Evolutionary conservation across 2,797 vertebrate genomes (phyloP).

Genomic region (Takifugu rubripes): DNA sequence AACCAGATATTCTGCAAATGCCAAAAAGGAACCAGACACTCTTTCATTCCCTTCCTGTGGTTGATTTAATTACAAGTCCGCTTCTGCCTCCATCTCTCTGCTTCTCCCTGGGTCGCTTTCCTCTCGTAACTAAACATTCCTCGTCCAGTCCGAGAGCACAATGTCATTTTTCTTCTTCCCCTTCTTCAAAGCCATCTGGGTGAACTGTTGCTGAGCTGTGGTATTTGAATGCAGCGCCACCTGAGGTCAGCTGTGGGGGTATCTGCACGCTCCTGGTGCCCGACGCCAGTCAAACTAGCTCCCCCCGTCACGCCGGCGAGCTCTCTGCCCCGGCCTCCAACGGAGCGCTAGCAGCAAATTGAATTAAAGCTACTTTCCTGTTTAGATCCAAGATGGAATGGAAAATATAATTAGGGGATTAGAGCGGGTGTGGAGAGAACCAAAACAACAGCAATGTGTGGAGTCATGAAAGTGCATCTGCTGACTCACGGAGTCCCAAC

Average conservation of each 20-base stretch:
- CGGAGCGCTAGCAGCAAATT: conserved; percentile 53
- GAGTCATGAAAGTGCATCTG: conserved; percentile 24
- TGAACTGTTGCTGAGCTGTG: neutral
- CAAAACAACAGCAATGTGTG: conserved; percentile 18
- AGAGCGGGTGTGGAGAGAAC: conserved; percentile 28
- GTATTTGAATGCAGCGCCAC: neutral
- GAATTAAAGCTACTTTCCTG: conserved; percentile 42
- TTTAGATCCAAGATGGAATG: conserved; percentile 46
- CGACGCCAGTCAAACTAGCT: conserved; percentile 17
- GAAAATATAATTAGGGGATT: conserved; percentile 55
- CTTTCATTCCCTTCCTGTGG: conserved; percentile 5
- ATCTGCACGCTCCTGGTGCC: conserved; percentile 5
- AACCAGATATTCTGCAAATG: conserved; percentile 69
- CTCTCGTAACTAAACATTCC: too few relatives aligned
- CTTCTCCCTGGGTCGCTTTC: neutral
- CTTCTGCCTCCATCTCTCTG: conserved; percentile 8
- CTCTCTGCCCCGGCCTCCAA: conserved; percentile 39
- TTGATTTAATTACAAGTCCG: conserved; percentile 13
- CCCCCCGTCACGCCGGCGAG: conserved; percentile 17
- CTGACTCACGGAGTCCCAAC: conserved; percentile 24
- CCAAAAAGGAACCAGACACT: conserved; percentile 17
- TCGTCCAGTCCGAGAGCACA: conserved; percentile 2
- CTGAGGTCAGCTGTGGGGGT: neutral
- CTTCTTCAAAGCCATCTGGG: neutral
- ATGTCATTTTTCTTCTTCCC: neutral